Evolutionary conservation across 2,113 vertebrate species (phyloP).

Genomic region (Stegastes partitus): DNA sequence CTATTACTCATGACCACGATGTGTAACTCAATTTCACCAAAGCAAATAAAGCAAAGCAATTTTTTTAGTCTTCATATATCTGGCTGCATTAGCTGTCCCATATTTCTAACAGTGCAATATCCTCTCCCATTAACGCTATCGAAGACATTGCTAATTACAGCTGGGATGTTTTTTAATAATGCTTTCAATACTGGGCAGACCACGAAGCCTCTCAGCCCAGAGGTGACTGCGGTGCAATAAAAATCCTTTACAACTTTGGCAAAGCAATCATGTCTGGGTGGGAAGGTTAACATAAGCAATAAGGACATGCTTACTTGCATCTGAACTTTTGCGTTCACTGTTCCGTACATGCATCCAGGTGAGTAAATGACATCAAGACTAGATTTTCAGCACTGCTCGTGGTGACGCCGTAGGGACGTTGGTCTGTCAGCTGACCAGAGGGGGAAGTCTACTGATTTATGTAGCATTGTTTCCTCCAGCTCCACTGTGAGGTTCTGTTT

Average conservation of each 20-base stretch:
- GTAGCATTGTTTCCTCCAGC: not conserved
- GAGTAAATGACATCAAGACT: not conserved
- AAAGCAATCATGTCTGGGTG: constrained; percentile 51
- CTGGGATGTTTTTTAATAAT: constrained; percentile 20
- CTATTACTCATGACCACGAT: constrained; percentile 40
- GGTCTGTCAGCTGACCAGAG: not conserved
- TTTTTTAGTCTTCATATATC: constrained; percentile 21
- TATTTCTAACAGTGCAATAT: constrained; percentile 20
- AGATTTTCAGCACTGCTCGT: not conserved
- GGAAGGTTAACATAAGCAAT: constrained; percentile 51
- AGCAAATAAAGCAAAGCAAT: constrained; percentile 24
- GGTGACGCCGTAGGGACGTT: not conserved
- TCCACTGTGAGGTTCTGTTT: not conserved
- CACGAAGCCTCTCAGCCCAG: not conserved
- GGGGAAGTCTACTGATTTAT: not conserved
- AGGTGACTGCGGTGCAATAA: constrained; percentile 36
- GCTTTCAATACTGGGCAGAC: constrained; percentile 33
- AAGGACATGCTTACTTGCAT: constrained; percentile 43
- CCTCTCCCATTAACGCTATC: constrained; percentile 28
- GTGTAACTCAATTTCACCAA: constrained; percentile 22
- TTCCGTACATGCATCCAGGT: not conserved
- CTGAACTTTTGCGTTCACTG: constrained; percentile 39
- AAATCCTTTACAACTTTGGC: constrained; percentile 40
- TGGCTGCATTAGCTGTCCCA: not conserved
- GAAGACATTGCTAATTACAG: constrained; percentile 31